Evolutionary conservation across 2,888 invertebrate genomes (phyloP).

Genomic region (Noctuana brunneofusca): DNA sequence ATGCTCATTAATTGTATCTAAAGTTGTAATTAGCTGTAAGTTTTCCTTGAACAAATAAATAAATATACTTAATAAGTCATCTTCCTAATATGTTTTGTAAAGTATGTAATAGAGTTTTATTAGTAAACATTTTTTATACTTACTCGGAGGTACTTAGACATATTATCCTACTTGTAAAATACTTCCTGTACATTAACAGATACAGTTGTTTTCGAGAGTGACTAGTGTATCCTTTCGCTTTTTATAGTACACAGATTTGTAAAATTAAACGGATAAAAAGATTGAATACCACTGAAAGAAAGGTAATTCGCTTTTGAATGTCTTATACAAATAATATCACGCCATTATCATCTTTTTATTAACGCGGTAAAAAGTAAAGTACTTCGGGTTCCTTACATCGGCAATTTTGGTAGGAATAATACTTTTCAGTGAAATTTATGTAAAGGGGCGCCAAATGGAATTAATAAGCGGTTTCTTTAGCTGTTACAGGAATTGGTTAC

Average conservation of each 20-base stretch:
- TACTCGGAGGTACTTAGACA: no score
- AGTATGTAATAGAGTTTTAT: no score
- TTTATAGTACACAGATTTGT: neutral
- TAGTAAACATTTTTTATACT: no score
- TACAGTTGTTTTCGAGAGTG: no score
- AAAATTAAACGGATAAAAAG: neutral
- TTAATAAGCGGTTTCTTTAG: conserved; percentile 30
- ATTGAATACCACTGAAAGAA: conserved; percentile 19
- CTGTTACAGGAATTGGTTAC: conserved; percentile 27
- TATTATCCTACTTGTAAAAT: no score
- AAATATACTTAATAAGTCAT: no score
- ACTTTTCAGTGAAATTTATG: conserved; percentile 37
- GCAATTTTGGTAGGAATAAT: conserved; percentile 28
- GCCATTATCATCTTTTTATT: conserved; percentile 41
- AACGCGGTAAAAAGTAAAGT: conserved; percentile 37
- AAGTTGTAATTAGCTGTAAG: no score
- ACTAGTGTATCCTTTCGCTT: no score
- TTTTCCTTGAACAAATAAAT: no score
- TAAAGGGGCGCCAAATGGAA: conserved; percentile 35
- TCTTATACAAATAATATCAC: conserved; percentile 42
- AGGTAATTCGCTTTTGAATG: conserved; percentile 41
- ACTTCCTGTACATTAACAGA: no score
- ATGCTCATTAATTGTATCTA: no score
- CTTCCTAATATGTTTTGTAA: no score
- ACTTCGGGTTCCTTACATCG: conserved; percentile 24